Evolutionary conservation across 64 coral and sea anemone species (phyloP), one percentile per base, ranked within the genome.

Genomic region (Pocillopora verrucosa): DNA sequence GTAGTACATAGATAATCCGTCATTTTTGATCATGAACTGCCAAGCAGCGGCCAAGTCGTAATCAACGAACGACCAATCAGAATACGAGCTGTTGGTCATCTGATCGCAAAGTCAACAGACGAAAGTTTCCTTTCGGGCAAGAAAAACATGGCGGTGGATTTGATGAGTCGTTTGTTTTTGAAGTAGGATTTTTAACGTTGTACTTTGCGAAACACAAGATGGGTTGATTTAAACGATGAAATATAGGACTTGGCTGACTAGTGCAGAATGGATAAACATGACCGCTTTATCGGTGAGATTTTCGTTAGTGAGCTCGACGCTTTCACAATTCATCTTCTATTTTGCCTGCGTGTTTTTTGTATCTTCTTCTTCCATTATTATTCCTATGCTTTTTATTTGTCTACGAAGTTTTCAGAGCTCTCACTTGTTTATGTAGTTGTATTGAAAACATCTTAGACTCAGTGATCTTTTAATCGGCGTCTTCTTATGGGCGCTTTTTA

Each of bases 201-300:
- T 15, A 72, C 2, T 65, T 20, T 41, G 11, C 12, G 17, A 85
- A 67, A 65, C 11, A 85, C 36, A 57, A 72, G 14, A 85, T 85
- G 82, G 82, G 82, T 72, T 85, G 82, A 85, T 85, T 85, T 85
- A 11, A 45, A 85, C 80, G 65, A 85, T 85, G 82, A 36, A 72
- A 65, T 85, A 12, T 51, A 68, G 51, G 22, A 37, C 72, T 85
- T 85, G 82, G 82, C 19, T 72, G 56, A 19, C 38, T 85, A 41
- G 65, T 72, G 63, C 82, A 85, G 82, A 85, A 85, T 85, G 82
- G 82, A 85, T 72, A 85, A 85, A 85, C 82, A 85, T 85, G 82
- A 85, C n/a, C 82, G 82, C 82, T 85, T 85, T 57, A 70, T 85
- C 41, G 82, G 82, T 85, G 65, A 85, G 82, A 14, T 85, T 85